Evolutionary conservation across 2,888 invertebrate species (phyloP), one percentile per base, ranked within the genome.

Genomic region (Himalopsyche kuldschensis): DNA sequence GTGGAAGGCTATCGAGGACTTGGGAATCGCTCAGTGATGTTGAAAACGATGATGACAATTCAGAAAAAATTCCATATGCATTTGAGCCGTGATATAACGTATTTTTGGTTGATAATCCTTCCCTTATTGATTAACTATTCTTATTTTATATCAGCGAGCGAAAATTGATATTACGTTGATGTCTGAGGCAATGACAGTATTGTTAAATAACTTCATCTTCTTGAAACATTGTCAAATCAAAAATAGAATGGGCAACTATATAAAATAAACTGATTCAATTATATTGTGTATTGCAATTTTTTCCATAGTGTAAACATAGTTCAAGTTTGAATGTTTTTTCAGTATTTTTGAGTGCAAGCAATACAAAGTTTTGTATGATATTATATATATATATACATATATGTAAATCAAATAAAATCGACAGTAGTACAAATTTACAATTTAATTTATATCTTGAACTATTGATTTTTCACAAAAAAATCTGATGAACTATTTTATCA

Each of bases 1-100:
- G 69, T 69, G 69, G 27, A 69, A 69, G 69, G 69, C 30, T 69
- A 15, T 69, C 69, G 1, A 27, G 69, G 69, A 69, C 78, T 48
- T 82, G 79, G 79, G 75, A 79, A 48, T 35, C 48, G 30, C 79
- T 79, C 24, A 48, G 35, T 20, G 82, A 82, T 31, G 35, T 31
- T 20, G 79, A 69, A 4, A 69, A 82, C 6, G 82, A 82, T 15
- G 75, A 75, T n/a, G 69, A 82, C 41, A 41, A 41, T 48, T n/a
- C 75, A 4, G 75, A 79, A 6, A 79, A 48, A 30, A 48, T 79
- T 27, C 47, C 79, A 48, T 82, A 75, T 75, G 20, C 77, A 11
- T 79, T 32, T 55, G 75, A 79, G 35, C 75, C 82, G 11, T 81
- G 55, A 81, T n/a, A 31, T 8, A 69, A 69, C 27, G 4, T 27